Evolutionary conservation across 2,113 vertebrate genomes (phyloP).

Genomic region (Gambusia affinis): DNA sequence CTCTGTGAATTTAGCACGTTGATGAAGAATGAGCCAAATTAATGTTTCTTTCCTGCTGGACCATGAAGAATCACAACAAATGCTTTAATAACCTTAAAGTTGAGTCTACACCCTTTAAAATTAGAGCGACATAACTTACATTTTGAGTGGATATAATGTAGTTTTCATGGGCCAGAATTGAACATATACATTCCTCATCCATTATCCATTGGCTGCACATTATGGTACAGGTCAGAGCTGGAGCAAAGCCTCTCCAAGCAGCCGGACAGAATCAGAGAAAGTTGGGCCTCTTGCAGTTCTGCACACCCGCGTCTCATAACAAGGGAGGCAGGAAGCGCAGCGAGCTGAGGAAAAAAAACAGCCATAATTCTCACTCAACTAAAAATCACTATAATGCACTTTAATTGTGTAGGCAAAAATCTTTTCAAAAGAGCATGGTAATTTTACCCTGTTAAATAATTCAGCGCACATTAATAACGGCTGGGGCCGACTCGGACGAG

Average conservation of each 20-base stretch:
- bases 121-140: slow-evolving; percentile 52
- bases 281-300: slow-evolving; percentile 28
- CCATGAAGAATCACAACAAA: not conserved
- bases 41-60: not conserved
- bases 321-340: slow-evolving; percentile 47
- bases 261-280: slow-evolving; percentile 36
- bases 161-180: slow-evolving; percentile 51
- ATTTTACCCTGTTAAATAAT: slow-evolving; percentile 86
- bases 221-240: slow-evolving; percentile 67
- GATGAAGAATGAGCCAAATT: not conserved
- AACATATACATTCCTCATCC: slow-evolving; percentile 70
- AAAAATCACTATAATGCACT: slow-evolving; percentile 83
- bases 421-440: slow-evolving; percentile 83
- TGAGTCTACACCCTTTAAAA: slow-evolving; percentile 44
- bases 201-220: slow-evolving; percentile 78
- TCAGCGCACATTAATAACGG: slow-evolving; percentile 84
- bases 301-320: slow-evolving; percentile 54
- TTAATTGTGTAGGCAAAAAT: slow-evolving; percentile 85
- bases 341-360: slow-evolving; percentile 64
- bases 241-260: slow-evolving; percentile 65
- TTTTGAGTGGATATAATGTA: slow-evolving; percentile 65
- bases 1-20: not conserved
- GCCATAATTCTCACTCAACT: slow-evolving; percentile 79
- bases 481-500: slow-evolving; percentile 73
- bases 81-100: slow-evolving; percentile 13